phyloP scores from a whole-genome alignment of 2,797 vertebrate genomes.

The Melanotaenia parkinsoni region DNA sequence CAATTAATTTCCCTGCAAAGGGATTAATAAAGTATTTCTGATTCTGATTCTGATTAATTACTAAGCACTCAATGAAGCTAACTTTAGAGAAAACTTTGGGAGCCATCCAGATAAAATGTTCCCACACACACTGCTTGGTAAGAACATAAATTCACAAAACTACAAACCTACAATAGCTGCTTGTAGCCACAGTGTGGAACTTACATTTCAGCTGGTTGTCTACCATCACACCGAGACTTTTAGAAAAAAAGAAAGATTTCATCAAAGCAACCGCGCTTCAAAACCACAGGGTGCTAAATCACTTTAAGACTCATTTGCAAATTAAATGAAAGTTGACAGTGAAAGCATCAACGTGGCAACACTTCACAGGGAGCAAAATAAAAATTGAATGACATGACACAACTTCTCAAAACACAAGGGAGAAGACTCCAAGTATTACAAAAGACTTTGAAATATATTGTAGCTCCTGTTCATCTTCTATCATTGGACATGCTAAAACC shows the following conservation, averaged over 20 bases:
- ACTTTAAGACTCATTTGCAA: slow-evolving; percentile 32
- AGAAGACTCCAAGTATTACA: slow-evolving; percentile 7
- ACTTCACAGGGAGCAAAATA: slow-evolving; percentile 31
- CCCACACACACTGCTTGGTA: neutral
- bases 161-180: neutral
- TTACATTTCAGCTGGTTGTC: slow-evolving; percentile 28
- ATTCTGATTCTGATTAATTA: no score
- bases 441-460: slow-evolving; percentile 3
- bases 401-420: slow-evolving; percentile 20
- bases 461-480: slow-evolving; percentile 46
- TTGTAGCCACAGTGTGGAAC: slow-evolving; percentile 6
- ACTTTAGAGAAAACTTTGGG: slow-evolving; percentile 3
- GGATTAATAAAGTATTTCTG: no score
- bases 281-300: slow-evolving; percentile 12
- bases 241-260: slow-evolving; percentile 9
- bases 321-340: slow-evolving; percentile 33
- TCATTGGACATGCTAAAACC: slow-evolving; percentile 55
- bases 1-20: no score
- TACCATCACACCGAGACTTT: neutral
- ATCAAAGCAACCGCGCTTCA: slow-evolving; percentile 40
- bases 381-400: slow-evolving; percentile 19
- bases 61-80: slow-evolving; percentile 8
- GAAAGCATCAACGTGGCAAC: slow-evolving; percentile 7
- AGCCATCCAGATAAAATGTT: neutral
- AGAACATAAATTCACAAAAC: no score